Conservation (phyloP, 1,140 invertebrate genomes). For the Eciton burchellii region DNA sequence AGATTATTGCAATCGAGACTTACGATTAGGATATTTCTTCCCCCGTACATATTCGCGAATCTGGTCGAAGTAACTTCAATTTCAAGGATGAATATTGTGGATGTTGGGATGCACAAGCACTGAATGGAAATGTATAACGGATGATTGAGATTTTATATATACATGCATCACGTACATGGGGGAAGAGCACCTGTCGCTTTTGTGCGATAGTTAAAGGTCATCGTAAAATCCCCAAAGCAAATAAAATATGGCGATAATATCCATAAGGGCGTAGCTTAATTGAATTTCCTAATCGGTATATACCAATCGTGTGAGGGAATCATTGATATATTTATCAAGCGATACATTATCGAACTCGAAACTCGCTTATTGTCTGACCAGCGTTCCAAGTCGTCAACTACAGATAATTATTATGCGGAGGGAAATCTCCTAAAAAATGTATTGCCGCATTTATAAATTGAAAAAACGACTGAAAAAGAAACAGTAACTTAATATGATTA, state of each 20-base stretch:
- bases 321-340: neutral
- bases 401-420: too few species aligned
- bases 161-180: neutral
- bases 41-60: conserved; percentile 2
- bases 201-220: conserved; percentile 16
- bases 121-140: neutral
- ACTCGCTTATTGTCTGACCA: too few species aligned
- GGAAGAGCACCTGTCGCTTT: conserved; percentile 41
- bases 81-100: neutral
- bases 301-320: conserved; percentile 7
- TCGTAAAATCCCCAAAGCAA: conserved; percentile 50
- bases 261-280: conserved; percentile 46
- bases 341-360: conserved; percentile 18
- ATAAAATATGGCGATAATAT: conserved; percentile 50
- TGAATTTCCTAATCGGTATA: conserved; percentile 59
- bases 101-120: neutral
- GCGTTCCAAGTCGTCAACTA: too few species aligned
- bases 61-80: neutral
- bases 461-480: too few species aligned
- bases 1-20: too few species aligned
- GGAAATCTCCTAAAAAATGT: too few species aligned
- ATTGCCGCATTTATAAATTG: too few species aligned
- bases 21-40: conserved; percentile 58
- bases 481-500: too few species aligned
- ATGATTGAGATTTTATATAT: conserved; percentile 23